These are phyloP conservation scores for Dendronephthya gigantea DNA, from an alignment of 64 coral and sea anemone genomes.

Conservation along the genomic window DNA sequence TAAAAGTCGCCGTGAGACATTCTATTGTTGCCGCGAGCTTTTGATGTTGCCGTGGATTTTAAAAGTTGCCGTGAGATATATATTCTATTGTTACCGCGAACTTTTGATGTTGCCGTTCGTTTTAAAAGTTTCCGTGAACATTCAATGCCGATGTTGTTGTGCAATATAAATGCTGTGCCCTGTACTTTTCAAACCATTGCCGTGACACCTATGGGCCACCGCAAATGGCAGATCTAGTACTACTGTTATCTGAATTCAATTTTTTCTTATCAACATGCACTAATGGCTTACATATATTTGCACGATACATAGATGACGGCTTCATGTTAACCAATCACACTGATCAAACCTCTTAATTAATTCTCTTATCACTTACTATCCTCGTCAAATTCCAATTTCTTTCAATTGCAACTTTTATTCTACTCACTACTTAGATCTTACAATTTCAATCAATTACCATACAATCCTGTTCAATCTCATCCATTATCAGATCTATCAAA, in stretches of 20 bases:
- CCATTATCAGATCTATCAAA: constrained; percentile 22
- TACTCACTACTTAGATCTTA: neutral
- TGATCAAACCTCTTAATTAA: neutral
- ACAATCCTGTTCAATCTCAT: neutral
- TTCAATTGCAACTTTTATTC: neutral
- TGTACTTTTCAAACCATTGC: too few relatives aligned
- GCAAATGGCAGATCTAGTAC: constrained; percentile 21
- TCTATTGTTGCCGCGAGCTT: too few relatives aligned
- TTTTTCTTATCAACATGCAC: neutral
- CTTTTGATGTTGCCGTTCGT: too few relatives aligned
- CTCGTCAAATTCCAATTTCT: constrained; percentile 24
- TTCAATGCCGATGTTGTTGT: too few relatives aligned
- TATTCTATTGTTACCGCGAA: too few relatives aligned
- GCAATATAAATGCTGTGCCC: too few relatives aligned
- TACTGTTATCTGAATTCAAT: constrained; percentile 25
- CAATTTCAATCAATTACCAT: constrained; percentile 1
- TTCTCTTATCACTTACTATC: neutral
- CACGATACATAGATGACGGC: neutral
- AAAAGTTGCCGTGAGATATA: too few relatives aligned
- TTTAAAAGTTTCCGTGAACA: too few relatives aligned
- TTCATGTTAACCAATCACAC: neutral
- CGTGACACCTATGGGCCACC: too few relatives aligned
- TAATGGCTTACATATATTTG: neutral
- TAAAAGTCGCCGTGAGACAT: too few relatives aligned
- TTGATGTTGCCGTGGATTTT: too few relatives aligned